Conservation (phyloP, 2,888 invertebrate genomes). For the Eulithis testata region DNA sequence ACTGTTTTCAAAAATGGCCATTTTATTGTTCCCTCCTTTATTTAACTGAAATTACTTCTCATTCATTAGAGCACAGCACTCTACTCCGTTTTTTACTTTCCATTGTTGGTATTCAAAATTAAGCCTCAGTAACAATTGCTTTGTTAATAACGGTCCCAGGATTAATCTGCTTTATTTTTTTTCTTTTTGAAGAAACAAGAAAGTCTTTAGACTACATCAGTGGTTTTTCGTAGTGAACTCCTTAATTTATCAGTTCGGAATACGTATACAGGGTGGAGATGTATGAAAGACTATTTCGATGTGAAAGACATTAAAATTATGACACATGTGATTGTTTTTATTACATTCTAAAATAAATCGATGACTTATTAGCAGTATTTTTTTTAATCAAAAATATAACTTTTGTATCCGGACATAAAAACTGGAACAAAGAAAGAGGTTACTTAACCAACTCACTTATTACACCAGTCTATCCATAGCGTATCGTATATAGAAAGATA, state of each 20-base stretch:
- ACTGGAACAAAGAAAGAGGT: too few species aligned
- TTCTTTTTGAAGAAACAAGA: slow-evolving; percentile 57
- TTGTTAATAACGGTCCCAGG: slow-evolving; percentile 75
- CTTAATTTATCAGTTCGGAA: slow-evolving; percentile 52
- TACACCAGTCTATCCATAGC: too few species aligned
- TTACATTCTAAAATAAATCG: too few species aligned
- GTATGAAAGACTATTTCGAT: too few species aligned
- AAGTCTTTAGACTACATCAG: slow-evolving; percentile 52
- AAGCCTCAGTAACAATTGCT: slow-evolving; percentile 79
- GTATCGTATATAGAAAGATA: too few species aligned
- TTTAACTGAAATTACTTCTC: slow-evolving; percentile 81
- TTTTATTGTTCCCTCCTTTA: slow-evolving; percentile 80
- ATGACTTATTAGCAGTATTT: too few species aligned
- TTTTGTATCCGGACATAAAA: too few species aligned
- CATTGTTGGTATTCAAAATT: slow-evolving; percentile 82
- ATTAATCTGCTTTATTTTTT: slow-evolving; percentile 69
- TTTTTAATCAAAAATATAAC: too few species aligned
- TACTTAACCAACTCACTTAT: too few species aligned
- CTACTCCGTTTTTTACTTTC: slow-evolving; percentile 76
- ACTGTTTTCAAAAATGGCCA: slow-evolving; percentile 74
- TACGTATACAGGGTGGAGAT: slow-evolving; percentile 28
- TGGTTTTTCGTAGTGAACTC: slow-evolving; percentile 47
- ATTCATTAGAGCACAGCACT: slow-evolving; percentile 79
- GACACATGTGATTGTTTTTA: too few species aligned
- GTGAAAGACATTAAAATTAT: too few species aligned